phyloP scores from a whole-genome alignment of 2,113 vertebrate genomes.

The Atlantisia rogersi region DNA sequence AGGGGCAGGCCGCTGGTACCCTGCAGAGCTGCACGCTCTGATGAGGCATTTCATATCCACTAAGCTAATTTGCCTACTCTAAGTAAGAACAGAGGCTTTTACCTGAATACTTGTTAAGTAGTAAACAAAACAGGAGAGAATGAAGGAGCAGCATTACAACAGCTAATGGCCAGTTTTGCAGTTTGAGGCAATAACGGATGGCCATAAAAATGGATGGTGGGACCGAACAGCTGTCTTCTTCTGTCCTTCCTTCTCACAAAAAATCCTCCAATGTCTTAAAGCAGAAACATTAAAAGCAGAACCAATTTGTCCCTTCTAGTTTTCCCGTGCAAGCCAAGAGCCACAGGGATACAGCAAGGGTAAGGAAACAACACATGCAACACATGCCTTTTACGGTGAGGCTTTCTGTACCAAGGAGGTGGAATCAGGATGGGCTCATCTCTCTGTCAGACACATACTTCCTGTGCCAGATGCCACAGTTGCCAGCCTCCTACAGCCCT shows the following conservation, averaged over 20 bases:
- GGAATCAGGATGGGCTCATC: background rate
- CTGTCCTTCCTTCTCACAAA: background rate
- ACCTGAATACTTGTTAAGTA: background rate
- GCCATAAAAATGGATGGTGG: background rate
- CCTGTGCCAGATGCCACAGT: background rate
- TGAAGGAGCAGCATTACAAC: background rate
- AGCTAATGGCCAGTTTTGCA: background rate
- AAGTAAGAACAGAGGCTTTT: background rate
- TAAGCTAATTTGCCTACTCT: background rate
- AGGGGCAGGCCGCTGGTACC: background rate
- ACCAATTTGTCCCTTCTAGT: background rate
- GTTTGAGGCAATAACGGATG: rapidly evolving
- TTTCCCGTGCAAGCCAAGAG: background rate
- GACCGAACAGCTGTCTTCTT: background rate
- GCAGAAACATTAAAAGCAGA: background rate
- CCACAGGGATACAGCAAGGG: background rate
- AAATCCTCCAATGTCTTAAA: background rate
- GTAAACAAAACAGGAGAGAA: background rate
- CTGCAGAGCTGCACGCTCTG: background rate
- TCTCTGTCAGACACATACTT: background rate
- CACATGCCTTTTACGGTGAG: background rate
- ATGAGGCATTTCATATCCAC: background rate
- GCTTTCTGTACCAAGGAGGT: background rate
- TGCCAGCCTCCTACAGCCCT: background rate
- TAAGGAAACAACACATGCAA: background rate